These are phyloP conservation scores for Resseliella maxima DNA, from an alignment of 2,888 invertebrate species.

Conservation along the genomic window DNA sequence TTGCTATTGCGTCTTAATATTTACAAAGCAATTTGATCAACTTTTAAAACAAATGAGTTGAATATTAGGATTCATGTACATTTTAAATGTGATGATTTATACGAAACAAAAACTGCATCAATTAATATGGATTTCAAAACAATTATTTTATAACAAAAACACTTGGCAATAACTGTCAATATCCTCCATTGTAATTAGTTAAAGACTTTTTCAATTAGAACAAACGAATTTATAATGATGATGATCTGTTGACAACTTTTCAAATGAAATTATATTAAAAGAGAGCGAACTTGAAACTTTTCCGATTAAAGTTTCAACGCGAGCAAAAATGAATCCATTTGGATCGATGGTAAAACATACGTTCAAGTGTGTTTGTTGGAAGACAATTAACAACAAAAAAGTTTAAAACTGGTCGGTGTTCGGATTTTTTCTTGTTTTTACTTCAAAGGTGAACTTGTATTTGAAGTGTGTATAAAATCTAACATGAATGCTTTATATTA, in stretches of 20 bases:
- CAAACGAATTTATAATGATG: slow-evolving; percentile 4
- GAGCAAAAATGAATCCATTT: no score
- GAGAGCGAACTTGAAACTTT: no score
- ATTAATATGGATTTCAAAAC: background rate
- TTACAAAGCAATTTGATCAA: background rate
- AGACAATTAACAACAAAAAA: no score
- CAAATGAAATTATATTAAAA: background rate
- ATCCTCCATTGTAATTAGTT: slow-evolving; percentile 18
- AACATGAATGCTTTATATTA: no score
- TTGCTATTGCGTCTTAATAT: background rate
- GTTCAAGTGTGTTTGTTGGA: no score
- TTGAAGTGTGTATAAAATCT: no score
- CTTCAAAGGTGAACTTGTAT: no score
- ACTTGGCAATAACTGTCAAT: background rate
- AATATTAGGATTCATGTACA: background rate
- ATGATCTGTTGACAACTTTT: background rate
- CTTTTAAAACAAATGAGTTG: background rate
- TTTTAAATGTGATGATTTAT: background rate
- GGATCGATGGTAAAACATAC: no score
- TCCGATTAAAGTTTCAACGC: no score
- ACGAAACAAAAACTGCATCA: background rate
- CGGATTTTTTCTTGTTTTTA: no score
- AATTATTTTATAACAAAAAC: background rate
- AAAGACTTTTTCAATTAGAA: background rate
- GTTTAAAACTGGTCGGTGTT: no score